Evolutionary conservation across 2,888 invertebrate species (phyloP).

Genomic region (Eretmocerus hayati): DNA sequence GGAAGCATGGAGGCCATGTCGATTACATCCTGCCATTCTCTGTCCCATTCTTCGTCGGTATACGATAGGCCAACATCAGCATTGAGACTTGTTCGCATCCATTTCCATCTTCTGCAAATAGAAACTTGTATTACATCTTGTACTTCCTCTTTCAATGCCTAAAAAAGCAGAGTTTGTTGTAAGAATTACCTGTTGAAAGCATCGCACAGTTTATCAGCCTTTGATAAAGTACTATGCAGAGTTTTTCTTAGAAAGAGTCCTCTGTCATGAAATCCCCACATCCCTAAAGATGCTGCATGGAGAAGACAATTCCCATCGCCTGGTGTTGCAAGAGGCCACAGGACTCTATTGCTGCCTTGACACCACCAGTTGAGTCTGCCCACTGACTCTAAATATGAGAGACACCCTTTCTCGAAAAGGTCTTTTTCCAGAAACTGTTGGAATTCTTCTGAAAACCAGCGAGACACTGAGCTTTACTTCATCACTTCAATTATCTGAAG

Average conservation of each 20-base stretch:
- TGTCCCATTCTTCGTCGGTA: constrained; percentile 71
- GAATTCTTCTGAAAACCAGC: constrained; percentile 53
- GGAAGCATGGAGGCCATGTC: constrained; percentile 60
- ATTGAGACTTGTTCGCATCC: constrained; percentile 61
- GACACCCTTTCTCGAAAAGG: constrained; percentile 73
- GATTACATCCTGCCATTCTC: constrained; percentile 66
- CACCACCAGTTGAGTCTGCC: constrained; percentile 81
- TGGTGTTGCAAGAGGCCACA: constrained; percentile 68
- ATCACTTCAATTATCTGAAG: too few relatives aligned
- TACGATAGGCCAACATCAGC: constrained; percentile 64
- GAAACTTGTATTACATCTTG: neutral
- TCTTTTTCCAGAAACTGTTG: constrained; percentile 74
- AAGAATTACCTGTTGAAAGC: constrained; percentile 53
- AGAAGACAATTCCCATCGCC: constrained; percentile 85
- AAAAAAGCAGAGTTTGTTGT: neutral
- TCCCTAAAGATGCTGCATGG: constrained; percentile 78
- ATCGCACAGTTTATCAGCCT: constrained; percentile 55
- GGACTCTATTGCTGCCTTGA: constrained; percentile 43
- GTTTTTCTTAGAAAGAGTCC: constrained; percentile 71
- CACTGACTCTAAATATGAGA: constrained; percentile 71
- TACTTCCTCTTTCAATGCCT: neutral
- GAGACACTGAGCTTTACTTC: too few relatives aligned
- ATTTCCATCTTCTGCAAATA: constrained; percentile 49
- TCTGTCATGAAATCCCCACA: constrained; percentile 85
- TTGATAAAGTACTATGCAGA: constrained; percentile 64